These are phyloP conservation scores for Toxotes chatareus DNA, from an alignment of 2,113 vertebrate genomes.

Conservation along the genomic window DNA sequence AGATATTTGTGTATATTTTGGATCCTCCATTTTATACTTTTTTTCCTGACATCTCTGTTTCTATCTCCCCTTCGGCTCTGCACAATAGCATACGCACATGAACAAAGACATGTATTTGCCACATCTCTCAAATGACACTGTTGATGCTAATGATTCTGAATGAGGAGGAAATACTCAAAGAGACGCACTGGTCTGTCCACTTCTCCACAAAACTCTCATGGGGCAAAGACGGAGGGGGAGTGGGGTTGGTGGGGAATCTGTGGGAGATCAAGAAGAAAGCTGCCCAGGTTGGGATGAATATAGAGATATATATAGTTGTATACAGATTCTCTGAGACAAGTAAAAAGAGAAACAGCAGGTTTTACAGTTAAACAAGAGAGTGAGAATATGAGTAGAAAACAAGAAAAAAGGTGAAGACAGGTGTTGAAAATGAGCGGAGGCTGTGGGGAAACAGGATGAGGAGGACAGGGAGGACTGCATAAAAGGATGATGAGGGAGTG, in stretches of 20 bases:
- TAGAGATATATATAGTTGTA: neutral
- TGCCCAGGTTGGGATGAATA: neutral
- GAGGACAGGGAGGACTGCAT: neutral
- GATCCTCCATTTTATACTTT: slow-evolving; percentile 1
- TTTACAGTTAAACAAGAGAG: neutral
- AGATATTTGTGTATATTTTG: slow-evolving; percentile 19
- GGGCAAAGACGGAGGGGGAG: neutral
- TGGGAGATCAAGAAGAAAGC: neutral
- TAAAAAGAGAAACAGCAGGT: neutral
- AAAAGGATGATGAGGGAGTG: neutral
- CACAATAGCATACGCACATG: neutral
- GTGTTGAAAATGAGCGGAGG: neutral
- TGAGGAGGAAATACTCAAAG: neutral
- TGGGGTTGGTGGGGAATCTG: neutral
- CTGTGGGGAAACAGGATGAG: slow-evolving; percentile 13
- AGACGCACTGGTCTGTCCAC: neutral
- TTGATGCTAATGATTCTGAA: neutral
- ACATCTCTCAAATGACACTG: neutral
- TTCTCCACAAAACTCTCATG: neutral
- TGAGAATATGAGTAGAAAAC: neutral
- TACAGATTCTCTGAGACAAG: slow-evolving; percentile 1
- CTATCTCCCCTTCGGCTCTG: neutral
- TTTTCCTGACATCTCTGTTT: neutral
- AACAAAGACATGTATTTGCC: neutral
- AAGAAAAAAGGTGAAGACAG: neutral